Percentiles rank a stretch among this genome's conserved stretches.
Evolutionary conservation across 2,797 vertebrate genomes (phyloP).

Genomic region (Falco columbarius): DNA sequence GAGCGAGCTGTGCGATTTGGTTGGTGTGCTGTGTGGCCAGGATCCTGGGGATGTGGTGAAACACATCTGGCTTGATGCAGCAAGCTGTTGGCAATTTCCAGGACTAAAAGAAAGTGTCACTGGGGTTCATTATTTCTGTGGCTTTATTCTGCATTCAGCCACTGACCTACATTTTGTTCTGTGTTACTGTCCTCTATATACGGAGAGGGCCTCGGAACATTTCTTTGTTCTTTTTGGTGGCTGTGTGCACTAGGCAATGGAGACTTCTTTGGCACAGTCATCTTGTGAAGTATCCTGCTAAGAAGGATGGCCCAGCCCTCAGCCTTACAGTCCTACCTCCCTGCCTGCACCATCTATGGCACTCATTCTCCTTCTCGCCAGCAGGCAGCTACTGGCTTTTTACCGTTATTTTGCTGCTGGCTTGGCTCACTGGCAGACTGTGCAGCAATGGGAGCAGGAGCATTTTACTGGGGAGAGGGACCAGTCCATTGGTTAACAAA

Average conservation of each 20-base stretch:
- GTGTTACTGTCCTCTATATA: not conserved
- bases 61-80: not conserved
- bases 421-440: not conserved
- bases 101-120: not conserved
- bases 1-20: fast-evolving
- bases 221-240: not conserved
- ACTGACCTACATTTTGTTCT: not conserved
- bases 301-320: not conserved
- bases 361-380: not conserved
- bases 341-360: not conserved
- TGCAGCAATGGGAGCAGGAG: not conserved
- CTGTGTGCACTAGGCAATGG: not conserved
- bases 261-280: not conserved
- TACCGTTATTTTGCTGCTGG: not conserved
- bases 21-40: not conserved
- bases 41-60: not conserved
- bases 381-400: not conserved
- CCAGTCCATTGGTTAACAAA: not conserved
- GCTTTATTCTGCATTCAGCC: not conserved
- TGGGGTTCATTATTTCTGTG: not conserved
- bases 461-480: not conserved
- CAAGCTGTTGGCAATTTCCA: not conserved
- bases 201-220: not conserved
- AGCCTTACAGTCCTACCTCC: not conserved
- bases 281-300: not conserved